A percentile compares a stretch with the other conserved stretches of the same genome.
Conservation (phyloP, 2,113 vertebrate genomes). For the Laticauda laticaudata region DNA sequence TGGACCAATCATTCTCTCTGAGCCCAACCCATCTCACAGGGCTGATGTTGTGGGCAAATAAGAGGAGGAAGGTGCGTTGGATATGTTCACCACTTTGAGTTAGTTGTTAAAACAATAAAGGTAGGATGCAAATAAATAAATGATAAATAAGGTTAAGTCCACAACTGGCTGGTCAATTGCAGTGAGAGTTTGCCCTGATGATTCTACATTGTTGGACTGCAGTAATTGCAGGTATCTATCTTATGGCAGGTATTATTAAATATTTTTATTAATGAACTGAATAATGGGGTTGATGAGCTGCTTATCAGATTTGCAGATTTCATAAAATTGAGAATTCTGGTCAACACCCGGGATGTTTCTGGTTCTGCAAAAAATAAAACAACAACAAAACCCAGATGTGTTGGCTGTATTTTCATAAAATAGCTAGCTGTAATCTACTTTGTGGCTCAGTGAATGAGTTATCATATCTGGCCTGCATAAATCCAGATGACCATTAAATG, state of each 20-base stretch:
- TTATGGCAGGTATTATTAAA: not conserved
- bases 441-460: not conserved
- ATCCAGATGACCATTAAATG: not conserved
- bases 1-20: not conserved
- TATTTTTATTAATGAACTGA: not conserved
- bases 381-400: not conserved
- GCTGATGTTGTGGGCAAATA: not conserved
- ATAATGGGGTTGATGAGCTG: not conserved
- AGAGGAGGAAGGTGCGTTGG: not conserved
- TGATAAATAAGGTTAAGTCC: not conserved
- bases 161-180: not conserved
- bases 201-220: not conserved
- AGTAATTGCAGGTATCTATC: not conserved
- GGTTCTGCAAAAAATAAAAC: not conserved
- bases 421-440: not conserved
- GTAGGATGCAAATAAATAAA: not conserved
- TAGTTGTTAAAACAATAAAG: not conserved
- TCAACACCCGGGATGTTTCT: not conserved
- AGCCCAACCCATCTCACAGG: not conserved
- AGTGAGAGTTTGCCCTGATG: not conserved
- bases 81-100: not conserved
- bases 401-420: not conserved
- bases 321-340: not conserved
- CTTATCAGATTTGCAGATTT: not conserved
- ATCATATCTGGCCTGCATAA: not conserved